Percentiles rank a stretch among this genome's conserved stretches.
phyloP scores from a whole-genome alignment of 2,888 invertebrate species.

The Drosophila hamatofila region DNA sequence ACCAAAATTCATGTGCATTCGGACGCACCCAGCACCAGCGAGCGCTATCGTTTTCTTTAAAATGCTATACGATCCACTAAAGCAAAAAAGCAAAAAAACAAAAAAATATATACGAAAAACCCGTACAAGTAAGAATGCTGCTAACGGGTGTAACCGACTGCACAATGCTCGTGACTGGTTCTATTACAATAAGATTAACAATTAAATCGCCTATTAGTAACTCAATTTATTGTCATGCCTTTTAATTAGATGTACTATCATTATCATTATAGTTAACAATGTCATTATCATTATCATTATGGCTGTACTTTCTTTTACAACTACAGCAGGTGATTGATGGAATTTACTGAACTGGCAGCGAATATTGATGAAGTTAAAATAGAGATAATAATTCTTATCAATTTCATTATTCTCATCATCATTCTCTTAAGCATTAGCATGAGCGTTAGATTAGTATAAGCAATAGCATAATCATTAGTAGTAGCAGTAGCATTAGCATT shows the following conservation, averaged over 20 bases:
- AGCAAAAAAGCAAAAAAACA: not conserved
- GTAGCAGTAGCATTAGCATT: not conserved
- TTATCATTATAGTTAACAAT: not conserved
- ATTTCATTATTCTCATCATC: too few relatives aligned
- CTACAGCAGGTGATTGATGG: not conserved
- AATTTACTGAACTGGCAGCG: not conserved
- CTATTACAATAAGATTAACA: too few relatives aligned
- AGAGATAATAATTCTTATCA: not conserved
- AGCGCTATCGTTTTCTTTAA: constrained; percentile 24
- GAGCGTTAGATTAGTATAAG: not conserved
- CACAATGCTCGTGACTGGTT: not conserved
- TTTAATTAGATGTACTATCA: not conserved
- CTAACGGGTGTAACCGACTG: not conserved
- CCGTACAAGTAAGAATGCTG: not conserved
- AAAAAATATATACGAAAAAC: not conserved
- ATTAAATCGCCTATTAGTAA: not conserved
- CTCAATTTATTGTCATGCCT: not conserved
- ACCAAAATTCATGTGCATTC: constrained; percentile 33
- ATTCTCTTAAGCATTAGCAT: not conserved
- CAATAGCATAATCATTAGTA: not conserved
- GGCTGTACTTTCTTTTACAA: not conserved
- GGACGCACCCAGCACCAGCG: constrained; percentile 46
- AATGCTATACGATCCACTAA: constrained; percentile 17
- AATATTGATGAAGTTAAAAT: not conserved
- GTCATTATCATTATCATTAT: not conserved